Conservation (phyloP, 2,113 vertebrate genomes). For the Leucopternis melanops region DNA sequence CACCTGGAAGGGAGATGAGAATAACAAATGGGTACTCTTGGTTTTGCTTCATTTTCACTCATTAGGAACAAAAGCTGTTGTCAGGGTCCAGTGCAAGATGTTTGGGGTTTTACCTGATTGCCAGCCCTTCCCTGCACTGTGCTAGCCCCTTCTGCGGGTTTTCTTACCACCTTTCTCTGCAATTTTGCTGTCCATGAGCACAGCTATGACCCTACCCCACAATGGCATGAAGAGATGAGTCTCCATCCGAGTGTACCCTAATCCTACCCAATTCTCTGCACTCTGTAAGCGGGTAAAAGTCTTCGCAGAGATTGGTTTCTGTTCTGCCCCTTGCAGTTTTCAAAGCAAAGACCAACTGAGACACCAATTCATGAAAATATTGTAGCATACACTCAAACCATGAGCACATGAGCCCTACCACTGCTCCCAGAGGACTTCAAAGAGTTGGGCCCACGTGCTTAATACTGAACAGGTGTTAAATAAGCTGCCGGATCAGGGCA, state of each 20-base stretch:
- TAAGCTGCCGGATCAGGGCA: constrained; percentile 44
- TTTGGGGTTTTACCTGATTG: neutral
- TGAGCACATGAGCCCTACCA: neutral
- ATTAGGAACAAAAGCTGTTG: neutral
- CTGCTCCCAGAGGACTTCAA: constrained; percentile 48
- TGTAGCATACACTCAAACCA: neutral
- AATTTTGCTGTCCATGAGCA: neutral
- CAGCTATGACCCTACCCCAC: neutral
- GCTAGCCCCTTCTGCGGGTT: neutral
- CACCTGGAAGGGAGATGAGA: neutral
- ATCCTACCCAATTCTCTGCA: neutral
- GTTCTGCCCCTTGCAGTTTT: neutral
- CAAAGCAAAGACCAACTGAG: neutral
- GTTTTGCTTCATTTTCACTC: neutral
- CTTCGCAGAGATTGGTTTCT: neutral
- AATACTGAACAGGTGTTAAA: constrained; percentile 49
- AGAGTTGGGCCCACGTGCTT: neutral
- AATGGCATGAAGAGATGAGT: neutral
- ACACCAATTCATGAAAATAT: neutral
- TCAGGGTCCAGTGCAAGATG: neutral
- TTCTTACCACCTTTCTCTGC: neutral
- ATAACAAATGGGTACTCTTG: neutral
- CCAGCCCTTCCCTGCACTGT: neutral
- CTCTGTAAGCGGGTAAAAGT: neutral
- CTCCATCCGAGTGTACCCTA: neutral